Base-by-base conservation (phyloP, 2,888 invertebrate species). In the Netelia fuscicornis region DNA sequence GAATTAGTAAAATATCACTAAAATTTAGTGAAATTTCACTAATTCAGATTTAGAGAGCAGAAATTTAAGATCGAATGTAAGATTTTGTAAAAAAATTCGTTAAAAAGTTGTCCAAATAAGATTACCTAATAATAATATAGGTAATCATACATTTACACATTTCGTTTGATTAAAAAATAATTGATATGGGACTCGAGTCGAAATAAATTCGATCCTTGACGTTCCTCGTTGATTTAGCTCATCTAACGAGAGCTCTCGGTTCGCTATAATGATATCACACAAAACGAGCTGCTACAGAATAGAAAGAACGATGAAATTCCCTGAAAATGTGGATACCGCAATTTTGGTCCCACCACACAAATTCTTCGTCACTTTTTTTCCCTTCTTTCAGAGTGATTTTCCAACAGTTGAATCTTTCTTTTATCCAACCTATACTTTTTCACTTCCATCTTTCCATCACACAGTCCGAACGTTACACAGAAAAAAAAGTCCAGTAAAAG, bases 291-390 rank as follows among this genome's bases (percentile, higher is more conserved):
- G 25, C 25, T 25, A 56, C 17, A 44, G 65, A 80, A 80, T 13
- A 58, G 58, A 72, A 80, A 42, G 65, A 72, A 56, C 64, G 80
- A 80, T 72, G 80, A 72, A 80, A 65, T 72, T 80, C 72, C 80
- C 30, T 42, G 56, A 62, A 48, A 48, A 48, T 48, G 48, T 48
- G 9, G 48, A 48, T 13, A 13, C 48, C 48, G 48, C 48, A 13
- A 48, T 52, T 75, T 64, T 10, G 67, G n/a, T 52, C 48, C 56
- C 30, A 23, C 3, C 30, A 30, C 30, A 23, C 48, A 1, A 25
- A 23, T 44, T 44, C 17, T 72, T 48, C 37, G 58, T 65, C 30
- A 44, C 58, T 68, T 64, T 62, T 58, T 67, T n/a, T 17, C 65
- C n/a, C 6, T 30, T 30, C 30, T 30, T 13, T 67, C 20, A 17